Evolutionary conservation across 1,140 invertebrate genomes (phyloP), one percentile per base, ranked within the genome.

Genomic region (Arion vulgaris): DNA sequence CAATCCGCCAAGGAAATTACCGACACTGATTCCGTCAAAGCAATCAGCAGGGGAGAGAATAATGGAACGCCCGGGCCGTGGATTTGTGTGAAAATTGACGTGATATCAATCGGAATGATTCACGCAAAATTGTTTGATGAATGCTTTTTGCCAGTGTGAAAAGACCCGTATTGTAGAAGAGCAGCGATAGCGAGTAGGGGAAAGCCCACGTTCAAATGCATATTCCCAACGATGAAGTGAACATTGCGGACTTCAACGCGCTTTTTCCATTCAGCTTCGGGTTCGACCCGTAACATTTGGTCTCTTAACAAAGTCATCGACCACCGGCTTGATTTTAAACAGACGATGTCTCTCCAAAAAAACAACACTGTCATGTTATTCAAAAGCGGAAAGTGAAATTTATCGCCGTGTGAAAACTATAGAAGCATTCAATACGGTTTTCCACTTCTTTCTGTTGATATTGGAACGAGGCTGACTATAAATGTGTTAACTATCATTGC

Each of bases 11-110:
- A 76, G 74, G 74, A 76, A 76, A 76, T 76, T 76, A 76, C 74
- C 74, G 74, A 57, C 74, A 76, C 74, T 76, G 74, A 76, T 76
- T 76, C 74, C 19, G 32, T 45, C 74, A 76, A 76, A 76, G 74
- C 74, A 76, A 76, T 76, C 74, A 76, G 74, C 74, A 76, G 49
- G 74, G 72, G 74, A 76, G 45, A 76, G 74, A 51, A 76, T 76
- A 76, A 76, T 76, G 41, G 23, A 49, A 53, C 41, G 74, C 74
- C 74, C 51, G 41, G 71, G 39, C 74, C 23, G 74, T 7, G 49
- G 51, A 76, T 76, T 76, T 76, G 74, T 76, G 74, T 76, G 74
- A 76, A 53, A 76, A 76, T 76, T 28, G 74, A 76, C 39, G 74
- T n/a, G 74, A 53, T 76, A 76, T 76, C 74, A 76, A 76, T 76